These are phyloP conservation scores for Characodon lateralis DNA, from an alignment of 2,797 vertebrate genomes.

Conservation along the genomic window DNA sequence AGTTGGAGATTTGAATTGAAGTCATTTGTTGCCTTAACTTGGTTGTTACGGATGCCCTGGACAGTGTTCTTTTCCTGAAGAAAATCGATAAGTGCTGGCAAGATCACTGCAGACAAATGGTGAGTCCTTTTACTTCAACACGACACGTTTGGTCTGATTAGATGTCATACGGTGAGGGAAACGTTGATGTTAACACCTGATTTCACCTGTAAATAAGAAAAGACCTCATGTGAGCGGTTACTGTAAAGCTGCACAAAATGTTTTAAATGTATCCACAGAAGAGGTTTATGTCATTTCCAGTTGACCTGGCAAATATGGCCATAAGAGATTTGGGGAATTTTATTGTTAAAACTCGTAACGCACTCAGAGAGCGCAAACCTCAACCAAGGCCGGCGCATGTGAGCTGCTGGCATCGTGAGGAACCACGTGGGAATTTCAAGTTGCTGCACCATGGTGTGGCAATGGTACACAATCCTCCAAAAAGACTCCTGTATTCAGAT, in stretches of 20 bases:
- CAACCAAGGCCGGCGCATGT: no score
- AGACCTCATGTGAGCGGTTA: not conserved
- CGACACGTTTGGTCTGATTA: no score
- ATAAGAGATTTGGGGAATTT: not conserved
- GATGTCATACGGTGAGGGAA: no score
- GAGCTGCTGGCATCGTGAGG: no score
- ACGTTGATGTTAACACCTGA: not conserved
- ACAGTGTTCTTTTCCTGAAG: conserved; percentile 98
- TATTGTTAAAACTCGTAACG: not conserved
- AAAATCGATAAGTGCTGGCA: conserved; percentile 99
- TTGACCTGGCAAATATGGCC: no score
- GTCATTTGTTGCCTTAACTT: conserved; percentile 68
- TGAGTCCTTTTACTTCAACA: conserved; percentile 65
- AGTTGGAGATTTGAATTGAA: conserved; percentile 8
- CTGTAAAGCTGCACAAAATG: not conserved
- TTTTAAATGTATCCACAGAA: not conserved
- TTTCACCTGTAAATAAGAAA: not conserved
- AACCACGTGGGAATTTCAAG: no score
- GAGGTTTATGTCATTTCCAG: no score
- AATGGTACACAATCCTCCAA: no score
- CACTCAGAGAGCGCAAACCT: no score
- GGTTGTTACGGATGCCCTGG: conserved; percentile 89
- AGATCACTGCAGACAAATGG: conserved; percentile 99
- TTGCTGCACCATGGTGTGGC: no score
- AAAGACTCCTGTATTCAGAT: no score